phyloP scores from a whole-genome alignment of 2,797 vertebrate species.

The Gadopsis bispinosus region DNA sequence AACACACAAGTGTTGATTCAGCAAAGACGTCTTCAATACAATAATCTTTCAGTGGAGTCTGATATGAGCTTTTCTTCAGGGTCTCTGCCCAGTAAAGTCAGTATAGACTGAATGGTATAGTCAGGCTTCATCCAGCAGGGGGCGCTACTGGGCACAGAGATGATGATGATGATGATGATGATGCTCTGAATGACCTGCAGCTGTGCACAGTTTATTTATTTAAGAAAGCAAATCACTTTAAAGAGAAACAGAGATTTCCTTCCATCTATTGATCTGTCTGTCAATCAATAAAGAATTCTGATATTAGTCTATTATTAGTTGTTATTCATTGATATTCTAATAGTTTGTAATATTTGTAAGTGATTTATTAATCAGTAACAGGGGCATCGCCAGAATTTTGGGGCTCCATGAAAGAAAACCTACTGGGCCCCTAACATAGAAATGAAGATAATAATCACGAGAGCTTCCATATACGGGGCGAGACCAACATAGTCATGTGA shows the following conservation, averaged over 20 bases:
- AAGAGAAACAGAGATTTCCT: constrained; percentile 4
- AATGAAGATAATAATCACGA: too few species aligned
- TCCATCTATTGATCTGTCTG: too few species aligned
- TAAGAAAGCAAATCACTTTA: constrained; percentile 1
- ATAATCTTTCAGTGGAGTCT: not conserved
- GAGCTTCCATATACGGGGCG: too few species aligned
- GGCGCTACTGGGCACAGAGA: not conserved
- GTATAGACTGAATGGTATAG: not conserved
- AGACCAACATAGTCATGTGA: too few species aligned
- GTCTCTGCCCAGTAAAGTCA: not conserved
- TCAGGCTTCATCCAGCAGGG: not conserved
- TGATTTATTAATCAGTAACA: too few species aligned
- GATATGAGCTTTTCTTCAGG: not conserved
- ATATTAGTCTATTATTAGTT: too few species aligned
- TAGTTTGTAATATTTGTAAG: too few species aligned
- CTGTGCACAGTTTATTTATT: not conserved
- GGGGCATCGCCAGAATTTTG: too few species aligned
- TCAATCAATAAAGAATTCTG: not conserved
- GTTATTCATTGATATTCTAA: too few species aligned
- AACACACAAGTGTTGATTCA: not conserved
- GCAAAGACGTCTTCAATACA: not conserved
- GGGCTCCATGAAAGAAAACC: too few species aligned
- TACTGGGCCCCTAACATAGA: too few species aligned
- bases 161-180: not conserved
- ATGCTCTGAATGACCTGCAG: constrained; percentile 7